phyloP scores from a whole-genome alignment of 2,888 invertebrate species.

The Anthophora plumipes region DNA sequence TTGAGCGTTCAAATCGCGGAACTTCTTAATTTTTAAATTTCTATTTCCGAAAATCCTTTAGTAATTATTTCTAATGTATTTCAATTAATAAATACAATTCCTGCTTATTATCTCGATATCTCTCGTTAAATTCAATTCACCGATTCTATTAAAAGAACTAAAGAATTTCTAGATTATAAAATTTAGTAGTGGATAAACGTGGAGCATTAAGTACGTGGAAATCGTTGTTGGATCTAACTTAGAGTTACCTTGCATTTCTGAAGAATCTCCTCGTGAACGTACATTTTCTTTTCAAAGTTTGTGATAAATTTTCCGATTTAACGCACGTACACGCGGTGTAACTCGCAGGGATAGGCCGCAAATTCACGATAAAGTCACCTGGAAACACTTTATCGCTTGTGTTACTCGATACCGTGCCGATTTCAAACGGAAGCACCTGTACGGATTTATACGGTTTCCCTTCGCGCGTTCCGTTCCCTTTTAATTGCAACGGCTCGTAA shows the following conservation, averaged over 20 bases:
- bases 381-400: slow-evolving; percentile 23
- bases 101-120: no score
- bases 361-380: slow-evolving; percentile 33
- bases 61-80: no score
- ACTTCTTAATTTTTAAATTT: no score
- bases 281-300: not conserved
- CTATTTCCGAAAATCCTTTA: no score
- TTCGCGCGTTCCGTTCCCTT: slow-evolving; percentile 21
- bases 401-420: slow-evolving; percentile 40
- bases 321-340: slow-evolving; percentile 2
- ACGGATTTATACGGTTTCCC: slow-evolving; percentile 39
- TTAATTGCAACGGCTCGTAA: slow-evolving; percentile 47
- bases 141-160: no score
- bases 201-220: not conserved
- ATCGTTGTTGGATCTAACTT: not conserved
- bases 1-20: no score
- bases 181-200: no score
- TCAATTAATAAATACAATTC: no score
- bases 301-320: slow-evolving; percentile 25
- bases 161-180: no score
- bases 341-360: not conserved
- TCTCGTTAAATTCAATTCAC: no score
- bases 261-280: not conserved
- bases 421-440: slow-evolving; percentile 49
- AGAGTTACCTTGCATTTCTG: no score